Percentiles rank a stretch among this genome's conserved stretches.
Conservation (phyloP, 30 jellyfish, hydroid and myxozoan species). For the Aurelia sp. region DNA sequence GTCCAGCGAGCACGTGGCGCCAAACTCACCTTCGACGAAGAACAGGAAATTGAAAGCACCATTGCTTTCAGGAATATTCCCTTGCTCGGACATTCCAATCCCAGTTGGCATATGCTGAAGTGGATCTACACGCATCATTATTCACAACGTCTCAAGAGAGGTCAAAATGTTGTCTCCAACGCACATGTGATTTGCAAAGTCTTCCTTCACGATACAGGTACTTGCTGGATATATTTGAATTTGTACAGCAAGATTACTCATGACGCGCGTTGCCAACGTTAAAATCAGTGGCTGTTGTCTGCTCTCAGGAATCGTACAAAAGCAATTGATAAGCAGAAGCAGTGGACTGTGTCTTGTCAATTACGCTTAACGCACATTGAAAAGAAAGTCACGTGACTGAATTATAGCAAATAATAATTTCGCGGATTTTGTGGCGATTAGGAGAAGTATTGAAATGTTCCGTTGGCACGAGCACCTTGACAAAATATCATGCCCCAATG, state of each 20-base stretch:
- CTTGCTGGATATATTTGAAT: constrained; percentile 2
- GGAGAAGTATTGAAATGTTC: too few relatives aligned
- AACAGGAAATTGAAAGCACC: constrained; percentile 89
- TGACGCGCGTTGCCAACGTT: constrained; percentile 26
- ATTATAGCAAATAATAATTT: neutral
- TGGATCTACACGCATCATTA: constrained; percentile 20
- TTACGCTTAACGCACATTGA: too few relatives aligned
- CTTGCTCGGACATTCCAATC: constrained; percentile 2
- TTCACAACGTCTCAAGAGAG: neutral
- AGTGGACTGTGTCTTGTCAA: too few relatives aligned
- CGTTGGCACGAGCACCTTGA: too few relatives aligned
- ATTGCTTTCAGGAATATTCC: constrained; percentile 21
- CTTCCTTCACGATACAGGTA: neutral
- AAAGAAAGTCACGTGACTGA: neutral
- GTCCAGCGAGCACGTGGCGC: constrained; percentile 12
- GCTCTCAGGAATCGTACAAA: neutral
- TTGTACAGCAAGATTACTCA: constrained; percentile 48
- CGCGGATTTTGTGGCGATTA: too few relatives aligned
- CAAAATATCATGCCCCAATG: too few relatives aligned
- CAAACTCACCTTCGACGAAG: constrained; percentile 87
- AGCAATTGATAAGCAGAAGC: neutral
- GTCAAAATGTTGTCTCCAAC: neutral
- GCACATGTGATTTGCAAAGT: constrained; percentile 4
- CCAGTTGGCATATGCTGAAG: constrained; percentile 15
- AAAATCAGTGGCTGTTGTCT: constrained; percentile 55